Evolutionary conservation across 2,888 invertebrate species (phyloP).

Genomic region (Rhopalosiphum nymphaeae): DNA sequence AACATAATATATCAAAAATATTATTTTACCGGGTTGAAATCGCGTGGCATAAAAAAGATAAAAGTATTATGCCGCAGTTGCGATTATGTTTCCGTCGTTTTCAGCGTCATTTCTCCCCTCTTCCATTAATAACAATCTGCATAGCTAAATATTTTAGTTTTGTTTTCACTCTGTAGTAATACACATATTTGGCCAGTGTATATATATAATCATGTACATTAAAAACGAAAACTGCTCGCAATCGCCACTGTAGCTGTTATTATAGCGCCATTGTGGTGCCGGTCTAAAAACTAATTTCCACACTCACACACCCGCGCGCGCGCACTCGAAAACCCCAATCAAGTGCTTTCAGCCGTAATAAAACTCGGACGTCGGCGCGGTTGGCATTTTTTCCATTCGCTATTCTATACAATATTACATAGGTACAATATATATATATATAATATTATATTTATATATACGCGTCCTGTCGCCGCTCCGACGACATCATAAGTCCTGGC

Average conservation of each 20-base stretch:
- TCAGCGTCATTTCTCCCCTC: not conserved
- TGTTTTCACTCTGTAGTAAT: not conserved
- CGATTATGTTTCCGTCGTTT: not conserved
- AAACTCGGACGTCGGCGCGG: not conserved
- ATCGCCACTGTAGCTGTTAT: not conserved
- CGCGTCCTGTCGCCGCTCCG: too few species aligned
- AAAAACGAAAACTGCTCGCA: not conserved
- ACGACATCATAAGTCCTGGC: not conserved
- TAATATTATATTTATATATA: not conserved
- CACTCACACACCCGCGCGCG: not conserved
- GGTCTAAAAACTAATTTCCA: slow-evolving; percentile 23
- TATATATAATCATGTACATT: not conserved
- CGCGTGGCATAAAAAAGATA: not conserved
- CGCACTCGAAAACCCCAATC: slow-evolving; percentile 7
- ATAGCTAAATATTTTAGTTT: not conserved
- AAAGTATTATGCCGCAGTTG: not conserved
- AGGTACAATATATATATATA: not conserved
- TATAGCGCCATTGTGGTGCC: not conserved
- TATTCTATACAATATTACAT: not conserved
- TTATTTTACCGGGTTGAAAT: not conserved
- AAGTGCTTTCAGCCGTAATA: slow-evolving; percentile 33
- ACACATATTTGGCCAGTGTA: not conserved
- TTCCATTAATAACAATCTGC: not conserved
- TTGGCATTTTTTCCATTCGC: not conserved
- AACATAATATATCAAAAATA: not conserved